Percentiles rank a stretch among this genome's conserved stretches.
These are phyloP conservation scores for Octopus sinensis DNA, from an alignment of 1,140 invertebrate species.

Conservation along the genomic window DNA sequence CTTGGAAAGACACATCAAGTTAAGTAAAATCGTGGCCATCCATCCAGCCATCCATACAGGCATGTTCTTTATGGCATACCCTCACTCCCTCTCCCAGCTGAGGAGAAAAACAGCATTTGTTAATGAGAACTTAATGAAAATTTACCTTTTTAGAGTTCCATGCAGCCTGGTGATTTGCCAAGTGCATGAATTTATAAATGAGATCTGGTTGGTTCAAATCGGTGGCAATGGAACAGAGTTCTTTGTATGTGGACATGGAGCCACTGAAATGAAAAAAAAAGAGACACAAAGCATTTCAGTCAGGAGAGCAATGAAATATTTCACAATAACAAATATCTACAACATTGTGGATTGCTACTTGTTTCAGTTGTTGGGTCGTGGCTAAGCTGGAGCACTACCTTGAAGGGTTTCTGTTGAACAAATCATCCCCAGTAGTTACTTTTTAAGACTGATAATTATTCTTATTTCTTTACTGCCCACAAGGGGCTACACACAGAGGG, in stretches of 20 bases:
- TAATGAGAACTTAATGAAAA: constrained; percentile 14
- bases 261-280: constrained; percentile 61
- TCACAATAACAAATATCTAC: not conserved
- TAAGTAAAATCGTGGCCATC: too few species aligned
- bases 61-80: too few species aligned
- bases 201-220: constrained; percentile 92
- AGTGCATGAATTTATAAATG: constrained; percentile 90
- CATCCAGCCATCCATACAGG: too few species aligned
- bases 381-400: too few species aligned
- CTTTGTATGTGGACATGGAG: constrained; percentile 86
- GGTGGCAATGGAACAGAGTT: constrained; percentile 86
- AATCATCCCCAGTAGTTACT: too few species aligned
- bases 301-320: not conserved
- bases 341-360: constrained; percentile 9
- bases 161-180: constrained; percentile 88
- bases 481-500: too few species aligned
- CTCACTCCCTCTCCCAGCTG: too few species aligned
- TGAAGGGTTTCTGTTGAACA: too few species aligned
- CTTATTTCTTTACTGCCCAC: too few species aligned
- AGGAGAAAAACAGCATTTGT: not conserved
- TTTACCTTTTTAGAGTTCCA: constrained; percentile 79
- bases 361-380: too few species aligned
- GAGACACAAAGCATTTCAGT: not conserved
- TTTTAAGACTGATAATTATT: too few species aligned
- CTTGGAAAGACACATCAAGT: too few species aligned